Evolutionary conservation across 2,113 vertebrate species (phyloP).

Genomic region (Anser brachyrhynchus): DNA sequence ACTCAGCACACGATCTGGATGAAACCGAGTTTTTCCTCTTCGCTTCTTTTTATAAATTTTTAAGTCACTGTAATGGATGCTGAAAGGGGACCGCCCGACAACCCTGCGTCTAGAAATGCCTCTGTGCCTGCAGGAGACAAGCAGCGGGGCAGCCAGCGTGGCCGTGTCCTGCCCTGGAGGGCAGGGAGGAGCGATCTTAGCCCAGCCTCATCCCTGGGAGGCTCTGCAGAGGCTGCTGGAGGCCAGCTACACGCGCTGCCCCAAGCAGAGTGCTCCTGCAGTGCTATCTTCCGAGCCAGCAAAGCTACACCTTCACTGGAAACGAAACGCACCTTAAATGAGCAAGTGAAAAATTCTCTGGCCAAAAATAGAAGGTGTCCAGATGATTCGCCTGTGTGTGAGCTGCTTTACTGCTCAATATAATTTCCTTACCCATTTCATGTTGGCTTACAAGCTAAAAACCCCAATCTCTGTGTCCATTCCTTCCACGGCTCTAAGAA

Average conservation of each 20-base stretch:
- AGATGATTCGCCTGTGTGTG: neutral
- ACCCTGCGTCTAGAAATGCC: neutral
- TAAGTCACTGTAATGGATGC: neutral
- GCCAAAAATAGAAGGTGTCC: neutral
- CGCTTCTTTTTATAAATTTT: neutral
- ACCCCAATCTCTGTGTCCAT: neutral
- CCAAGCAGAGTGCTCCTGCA: neutral
- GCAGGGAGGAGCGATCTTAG: neutral
- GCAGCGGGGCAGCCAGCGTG: neutral
- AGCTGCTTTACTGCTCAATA: neutral
- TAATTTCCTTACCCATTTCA: neutral
- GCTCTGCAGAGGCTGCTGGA: neutral
- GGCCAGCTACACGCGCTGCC: accelerated
- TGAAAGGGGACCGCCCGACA: neutral
- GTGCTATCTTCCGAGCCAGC: neutral
- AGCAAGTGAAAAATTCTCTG: neutral
- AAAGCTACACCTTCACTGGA: neutral
- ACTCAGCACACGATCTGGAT: neutral
- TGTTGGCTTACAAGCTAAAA: neutral
- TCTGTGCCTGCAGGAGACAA: neutral
- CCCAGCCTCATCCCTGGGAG: neutral
- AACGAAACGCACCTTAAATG: neutral
- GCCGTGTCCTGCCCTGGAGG: neutral
- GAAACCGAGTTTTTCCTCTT: neutral
- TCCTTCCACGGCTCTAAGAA: neutral